These are phyloP conservation scores for Mythimna impura DNA, from an alignment of 2,888 invertebrate species.

Conservation along the genomic window DNA sequence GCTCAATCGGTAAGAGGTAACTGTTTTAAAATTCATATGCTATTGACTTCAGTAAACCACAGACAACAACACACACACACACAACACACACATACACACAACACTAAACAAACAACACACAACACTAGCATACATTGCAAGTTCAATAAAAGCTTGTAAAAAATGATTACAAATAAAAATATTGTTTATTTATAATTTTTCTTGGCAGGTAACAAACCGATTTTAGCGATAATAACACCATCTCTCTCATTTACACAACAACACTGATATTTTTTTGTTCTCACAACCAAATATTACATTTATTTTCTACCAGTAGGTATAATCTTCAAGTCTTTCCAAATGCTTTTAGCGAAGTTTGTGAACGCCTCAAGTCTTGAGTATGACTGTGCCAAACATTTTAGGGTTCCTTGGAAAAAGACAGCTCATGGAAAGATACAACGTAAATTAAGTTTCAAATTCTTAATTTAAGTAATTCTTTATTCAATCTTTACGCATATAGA, in stretches of 20 bases:
- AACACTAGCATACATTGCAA: too few species aligned
- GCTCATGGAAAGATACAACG: too few species aligned
- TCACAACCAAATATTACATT: conserved; percentile 23
- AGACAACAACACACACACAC: too few species aligned
- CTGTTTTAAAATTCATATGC: too few species aligned
- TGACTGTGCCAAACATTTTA: conserved; percentile 50
- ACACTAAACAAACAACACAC: too few species aligned
- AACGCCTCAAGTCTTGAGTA: conserved; percentile 53
- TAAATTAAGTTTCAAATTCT: too few species aligned
- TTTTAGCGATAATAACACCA: neutral
- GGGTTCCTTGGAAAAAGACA: conserved; percentile 17
- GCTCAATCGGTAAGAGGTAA: too few species aligned
- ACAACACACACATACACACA: too few species aligned
- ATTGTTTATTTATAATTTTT: neutral
- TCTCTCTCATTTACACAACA: neutral
- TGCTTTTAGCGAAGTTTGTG: conserved; percentile 62
- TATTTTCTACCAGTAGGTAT: conserved; percentile 29
- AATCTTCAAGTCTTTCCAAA: conserved; percentile 55
- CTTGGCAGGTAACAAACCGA: neutral
- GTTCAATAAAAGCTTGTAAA: too few species aligned
- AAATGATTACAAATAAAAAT: too few species aligned
- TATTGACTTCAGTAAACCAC: too few species aligned
- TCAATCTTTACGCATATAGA: neutral
- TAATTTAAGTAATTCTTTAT: neutral
- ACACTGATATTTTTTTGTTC: neutral